Base-by-base conservation (phyloP, 2,888 invertebrate species). In the Calliphora vomitoria region DNA sequence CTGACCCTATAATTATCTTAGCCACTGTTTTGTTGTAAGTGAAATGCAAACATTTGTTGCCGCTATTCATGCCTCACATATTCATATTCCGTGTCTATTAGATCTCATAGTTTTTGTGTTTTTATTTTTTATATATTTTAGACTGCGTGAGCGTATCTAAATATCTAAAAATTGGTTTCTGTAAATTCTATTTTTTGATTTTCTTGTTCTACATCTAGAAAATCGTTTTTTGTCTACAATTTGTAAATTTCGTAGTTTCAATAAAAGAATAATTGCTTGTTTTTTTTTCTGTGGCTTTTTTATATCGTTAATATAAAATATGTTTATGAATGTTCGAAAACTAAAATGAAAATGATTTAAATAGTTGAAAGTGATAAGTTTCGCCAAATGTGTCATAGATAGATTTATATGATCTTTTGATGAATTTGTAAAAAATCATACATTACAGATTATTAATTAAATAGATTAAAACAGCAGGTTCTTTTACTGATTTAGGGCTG, bases 31-130 rank as follows among this genome's bases (percentile, higher is more conserved):
- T 3, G 13, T 31, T 55, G 18, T 35, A 55, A n/a, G 15, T n/a
- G 8, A 64, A 38, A 64, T 64, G 38, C 62, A 64, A 38, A 64
- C 68, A 68, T 68, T 68, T 68, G 68, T 47, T 68, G 47, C 68
- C 31, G n/a, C 58, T 47, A 35, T 71, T 74, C 47, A 66, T 41
- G 55, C 83, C 66, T 35, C 15, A 60, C 60, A 60, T 38, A 25
- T 38, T 64, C 58, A 58, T 35, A 18, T 78, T 50, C 62, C 80
- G 80, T 76, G 41, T 53, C 62, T 64, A 75, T 82, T 71, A 69
- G 69, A 82, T 64, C 58, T 68, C 44, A 58, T 55, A 82, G 47
- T 53, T 69, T 78, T 82, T 41, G 5, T 4, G 4, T 41, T 41
- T 41, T 8, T 41, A 8, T 41, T 41, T 44, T 44, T 44, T 44